Conservation (phyloP, 2,113 vertebrate genomes). For the Neofelis nebulosa region DNA sequence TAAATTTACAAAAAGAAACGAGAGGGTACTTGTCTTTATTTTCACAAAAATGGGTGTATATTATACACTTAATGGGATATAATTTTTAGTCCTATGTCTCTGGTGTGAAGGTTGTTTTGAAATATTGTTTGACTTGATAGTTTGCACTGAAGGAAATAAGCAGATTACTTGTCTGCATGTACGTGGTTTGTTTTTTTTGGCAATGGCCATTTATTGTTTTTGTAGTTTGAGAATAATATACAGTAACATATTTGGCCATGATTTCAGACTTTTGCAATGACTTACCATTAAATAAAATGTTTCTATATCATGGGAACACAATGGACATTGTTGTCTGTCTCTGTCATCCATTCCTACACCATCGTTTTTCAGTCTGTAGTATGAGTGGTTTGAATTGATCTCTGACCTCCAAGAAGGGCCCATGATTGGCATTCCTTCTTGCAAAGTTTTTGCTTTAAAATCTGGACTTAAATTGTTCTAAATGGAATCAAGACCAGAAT, state of each 20-base stretch:
- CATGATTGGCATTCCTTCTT: background rate
- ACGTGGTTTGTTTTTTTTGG: background rate
- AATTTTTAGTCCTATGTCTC: background rate
- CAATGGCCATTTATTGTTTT: background rate
- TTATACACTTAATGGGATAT: background rate
- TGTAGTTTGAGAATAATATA: background rate
- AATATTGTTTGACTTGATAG: background rate
- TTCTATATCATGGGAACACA: background rate
- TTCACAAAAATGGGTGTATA: background rate
- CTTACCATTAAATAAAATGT: background rate
- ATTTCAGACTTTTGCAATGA: background rate
- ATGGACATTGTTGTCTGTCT: background rate
- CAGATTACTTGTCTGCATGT: background rate
- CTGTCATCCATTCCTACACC: too few relatives aligned
- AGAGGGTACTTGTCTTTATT: background rate
- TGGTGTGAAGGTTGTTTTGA: background rate
- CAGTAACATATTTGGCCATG: background rate
- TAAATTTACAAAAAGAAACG: background rate
- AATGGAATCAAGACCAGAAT: background rate
- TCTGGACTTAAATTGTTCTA: background rate
- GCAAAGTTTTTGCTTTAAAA: background rate
- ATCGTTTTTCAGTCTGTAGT: rapidly evolving
- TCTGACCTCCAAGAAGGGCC: background rate
- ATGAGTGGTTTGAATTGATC: background rate
- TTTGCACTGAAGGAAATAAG: background rate